A percentile compares a stretch with the other conserved stretches of the same genome.
Conservation (phyloP, 2,113 vertebrate species). For the Strix uralensis region DNA sequence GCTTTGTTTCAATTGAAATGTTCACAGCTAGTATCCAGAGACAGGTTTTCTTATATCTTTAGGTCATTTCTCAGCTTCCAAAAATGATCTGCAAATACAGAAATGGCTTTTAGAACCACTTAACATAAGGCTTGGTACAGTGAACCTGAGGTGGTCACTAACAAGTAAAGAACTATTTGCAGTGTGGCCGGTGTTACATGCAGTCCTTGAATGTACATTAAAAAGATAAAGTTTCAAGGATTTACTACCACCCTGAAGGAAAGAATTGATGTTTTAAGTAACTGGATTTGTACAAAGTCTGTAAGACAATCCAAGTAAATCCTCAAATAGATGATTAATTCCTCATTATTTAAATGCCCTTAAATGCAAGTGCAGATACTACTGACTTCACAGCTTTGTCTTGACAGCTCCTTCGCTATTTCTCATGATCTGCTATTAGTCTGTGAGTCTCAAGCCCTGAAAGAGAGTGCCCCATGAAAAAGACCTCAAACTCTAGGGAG, state of each 20-base stretch:
- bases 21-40: neutral
- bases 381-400: neutral
- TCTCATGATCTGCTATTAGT: neutral
- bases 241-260: conserved; percentile 39
- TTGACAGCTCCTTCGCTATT: conserved; percentile 1
- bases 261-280: conserved; percentile 51
- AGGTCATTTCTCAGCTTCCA: conserved; percentile 29
- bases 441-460: neutral
- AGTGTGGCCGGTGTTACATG: neutral
- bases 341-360: conserved; percentile 49
- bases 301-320: conserved; percentile 55
- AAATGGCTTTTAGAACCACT: neutral
- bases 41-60: neutral
- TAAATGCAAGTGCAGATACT: conserved; percentile 24
- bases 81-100: conserved; percentile 19
- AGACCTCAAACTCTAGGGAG: neutral
- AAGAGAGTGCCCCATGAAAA: neutral
- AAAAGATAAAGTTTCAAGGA: conserved; percentile 46
- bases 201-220: neutral
- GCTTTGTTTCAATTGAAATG: conserved; percentile 30
- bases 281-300: conserved; percentile 58
- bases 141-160: neutral
- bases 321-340: conserved; percentile 59
- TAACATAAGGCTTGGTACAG: neutral
- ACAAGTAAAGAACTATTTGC: conserved; percentile 18